Conservation (phyloP, 2,797 vertebrate genomes). For the Xerus rutilus region DNA sequence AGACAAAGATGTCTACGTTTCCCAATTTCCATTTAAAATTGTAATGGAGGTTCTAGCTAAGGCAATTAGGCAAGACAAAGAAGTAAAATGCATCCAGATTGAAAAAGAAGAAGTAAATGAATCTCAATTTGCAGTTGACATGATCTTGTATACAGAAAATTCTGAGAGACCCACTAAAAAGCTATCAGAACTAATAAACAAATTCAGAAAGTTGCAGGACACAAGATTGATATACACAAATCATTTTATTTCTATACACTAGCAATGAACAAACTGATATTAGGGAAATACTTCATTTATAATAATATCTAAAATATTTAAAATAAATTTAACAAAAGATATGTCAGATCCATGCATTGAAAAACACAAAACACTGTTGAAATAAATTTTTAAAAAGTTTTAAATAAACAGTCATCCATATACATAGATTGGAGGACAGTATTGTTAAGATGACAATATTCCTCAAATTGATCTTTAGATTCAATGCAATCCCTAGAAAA, state of each 20-base stretch:
- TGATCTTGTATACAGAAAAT: not conserved
- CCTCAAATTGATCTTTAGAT: not conserved
- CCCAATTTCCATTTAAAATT: not conserved
- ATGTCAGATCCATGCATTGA: not conserved
- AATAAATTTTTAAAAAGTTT: not conserved
- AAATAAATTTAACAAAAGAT: constrained; percentile 21
- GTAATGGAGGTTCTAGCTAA: not conserved
- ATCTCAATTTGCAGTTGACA: not conserved
- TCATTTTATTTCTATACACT: not conserved
- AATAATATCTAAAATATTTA: not conserved
- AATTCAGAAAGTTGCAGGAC: not conserved
- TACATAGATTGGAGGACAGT: not conserved
- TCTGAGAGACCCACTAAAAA: not conserved
- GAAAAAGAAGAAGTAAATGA: constrained; percentile 12
- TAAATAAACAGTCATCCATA: not conserved
- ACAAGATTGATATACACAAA: not conserved
- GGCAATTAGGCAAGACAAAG: not conserved
- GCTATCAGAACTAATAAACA: not conserved
- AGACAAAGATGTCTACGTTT: not conserved
- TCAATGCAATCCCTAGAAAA: not conserved
- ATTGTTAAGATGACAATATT: not conserved
- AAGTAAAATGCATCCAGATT: not conserved
- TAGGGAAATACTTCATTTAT: constrained; percentile 2
- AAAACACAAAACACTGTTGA: not conserved
- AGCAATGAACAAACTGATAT: not conserved